phyloP scores from a whole-genome alignment of 2,797 vertebrate species.

The Falco biarmicus region DNA sequence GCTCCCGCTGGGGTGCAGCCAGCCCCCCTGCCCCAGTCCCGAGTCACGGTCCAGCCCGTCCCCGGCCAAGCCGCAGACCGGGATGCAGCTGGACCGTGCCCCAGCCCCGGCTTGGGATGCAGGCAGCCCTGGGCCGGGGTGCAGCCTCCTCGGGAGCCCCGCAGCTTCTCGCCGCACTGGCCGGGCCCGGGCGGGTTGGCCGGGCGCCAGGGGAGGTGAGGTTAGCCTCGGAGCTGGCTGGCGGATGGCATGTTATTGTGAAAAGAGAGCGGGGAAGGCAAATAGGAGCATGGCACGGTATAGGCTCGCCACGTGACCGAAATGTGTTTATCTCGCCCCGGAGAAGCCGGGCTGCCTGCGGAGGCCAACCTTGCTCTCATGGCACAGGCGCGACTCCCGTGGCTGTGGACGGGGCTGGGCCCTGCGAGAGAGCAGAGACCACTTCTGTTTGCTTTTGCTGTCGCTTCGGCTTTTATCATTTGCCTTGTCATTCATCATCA shows the following conservation, averaged over 20 bases:
- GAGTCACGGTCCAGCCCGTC: not conserved
- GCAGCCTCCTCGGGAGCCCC: not conserved
- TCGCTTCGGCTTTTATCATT: conserved; percentile 53
- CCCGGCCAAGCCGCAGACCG: too few relatives aligned
- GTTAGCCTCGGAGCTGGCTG: not conserved
- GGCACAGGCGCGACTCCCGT: not conserved
- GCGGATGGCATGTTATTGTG: not conserved
- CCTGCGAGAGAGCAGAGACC: conserved; percentile 20
- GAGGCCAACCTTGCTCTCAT: not conserved
- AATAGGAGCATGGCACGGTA: conserved; percentile 26
- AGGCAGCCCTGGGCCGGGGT: not conserved
- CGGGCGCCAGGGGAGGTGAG: not conserved
- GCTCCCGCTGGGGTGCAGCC: not conserved
- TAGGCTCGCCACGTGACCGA: conserved; percentile 54
- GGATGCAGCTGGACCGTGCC: not conserved
- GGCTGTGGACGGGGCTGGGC: not conserved
- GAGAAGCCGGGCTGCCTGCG: conserved; percentile 17
- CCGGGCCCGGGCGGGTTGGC: not conserved
- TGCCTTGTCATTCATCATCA: conserved; percentile 49
- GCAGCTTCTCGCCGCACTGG: not conserved
- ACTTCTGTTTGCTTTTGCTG: conserved; percentile 49
- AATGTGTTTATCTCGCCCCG: conserved; percentile 63
- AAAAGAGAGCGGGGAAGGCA: conserved; percentile 6
- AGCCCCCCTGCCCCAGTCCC: not conserved
- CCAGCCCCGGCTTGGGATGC: not conserved